Evolutionary conservation across 2,797 vertebrate genomes (phyloP).

Genomic region (Mareca strepera): DNA sequence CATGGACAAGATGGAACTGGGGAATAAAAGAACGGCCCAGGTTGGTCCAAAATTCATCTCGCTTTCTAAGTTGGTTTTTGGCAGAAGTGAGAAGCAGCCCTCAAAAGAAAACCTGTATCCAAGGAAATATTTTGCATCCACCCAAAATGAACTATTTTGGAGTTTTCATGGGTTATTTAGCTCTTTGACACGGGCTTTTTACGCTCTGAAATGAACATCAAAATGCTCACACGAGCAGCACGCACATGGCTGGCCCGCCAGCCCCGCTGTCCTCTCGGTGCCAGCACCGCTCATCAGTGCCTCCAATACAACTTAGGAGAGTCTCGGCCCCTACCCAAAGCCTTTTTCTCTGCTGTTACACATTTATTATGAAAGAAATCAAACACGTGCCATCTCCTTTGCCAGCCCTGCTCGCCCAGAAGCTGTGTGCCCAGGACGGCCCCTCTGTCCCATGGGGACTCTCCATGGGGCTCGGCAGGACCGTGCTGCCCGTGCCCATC

Average conservation of each 20-base stretch:
- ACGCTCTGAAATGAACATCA: neutral
- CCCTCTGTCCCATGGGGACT: too few relatives aligned
- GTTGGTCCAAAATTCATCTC: neutral
- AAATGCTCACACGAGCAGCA: neutral
- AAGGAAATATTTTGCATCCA: slow-evolving; percentile 5
- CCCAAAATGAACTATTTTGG: neutral
- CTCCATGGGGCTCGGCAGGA: neutral
- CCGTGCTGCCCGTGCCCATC: neutral
- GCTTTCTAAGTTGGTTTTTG: neutral
- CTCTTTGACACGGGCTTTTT: neutral
- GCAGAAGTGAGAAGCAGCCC: neutral
- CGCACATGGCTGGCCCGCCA: neutral
- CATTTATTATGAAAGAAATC: neutral
- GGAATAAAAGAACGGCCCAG: neutral
- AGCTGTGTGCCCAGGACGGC: too few relatives aligned
- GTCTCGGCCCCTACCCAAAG: neutral
- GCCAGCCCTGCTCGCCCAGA: neutral
- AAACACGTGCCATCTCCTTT: neutral
- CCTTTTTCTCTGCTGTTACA: too few relatives aligned
- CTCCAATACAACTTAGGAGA: too few relatives aligned
- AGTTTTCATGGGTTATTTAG: neutral
- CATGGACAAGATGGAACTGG: neutral
- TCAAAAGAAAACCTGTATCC: neutral
- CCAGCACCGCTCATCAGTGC: neutral
- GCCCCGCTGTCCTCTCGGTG: neutral